Evolutionary conservation across 2,113 vertebrate species (phyloP).

Genomic region (Cyphomyrus discorhynchus): DNA sequence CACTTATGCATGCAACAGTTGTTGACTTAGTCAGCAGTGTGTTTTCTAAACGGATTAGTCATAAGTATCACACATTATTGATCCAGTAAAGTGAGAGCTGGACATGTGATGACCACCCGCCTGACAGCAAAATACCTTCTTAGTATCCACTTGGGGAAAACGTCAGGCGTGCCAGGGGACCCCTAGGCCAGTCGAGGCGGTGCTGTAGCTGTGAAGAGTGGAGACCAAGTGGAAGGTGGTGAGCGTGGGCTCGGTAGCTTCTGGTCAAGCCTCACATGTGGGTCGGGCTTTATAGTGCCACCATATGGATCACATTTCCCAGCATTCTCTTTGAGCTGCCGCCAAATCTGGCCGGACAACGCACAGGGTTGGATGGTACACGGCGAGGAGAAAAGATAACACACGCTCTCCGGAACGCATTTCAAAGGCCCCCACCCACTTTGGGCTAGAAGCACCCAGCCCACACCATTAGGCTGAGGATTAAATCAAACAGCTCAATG

Average conservation of each 20-base stretch:
- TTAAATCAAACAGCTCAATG: slow-evolving; percentile 57
- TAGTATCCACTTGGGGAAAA: slow-evolving; percentile 22
- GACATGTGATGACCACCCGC: not conserved
- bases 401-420: slow-evolving; percentile 52
- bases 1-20: not conserved
- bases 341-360: slow-evolving; percentile 55
- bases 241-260: slow-evolving; percentile 41
- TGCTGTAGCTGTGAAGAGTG: slow-evolving; percentile 35
- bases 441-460: slow-evolving; percentile 30
- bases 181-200: slow-evolving; percentile 29
- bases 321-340: slow-evolving; percentile 50
- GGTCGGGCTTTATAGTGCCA: slow-evolving; percentile 53
- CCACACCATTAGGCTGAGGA: slow-evolving; percentile 34
- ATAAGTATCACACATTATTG: not conserved
- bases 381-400: slow-evolving; percentile 62
- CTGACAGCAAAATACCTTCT: slow-evolving; percentile 27
- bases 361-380: slow-evolving; percentile 44
- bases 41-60: not conserved
- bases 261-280: slow-evolving; percentile 47
- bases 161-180: slow-evolving; percentile 9
- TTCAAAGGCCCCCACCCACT: slow-evolving; percentile 49
- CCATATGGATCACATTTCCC: slow-evolving; percentile 54
- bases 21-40: not conserved
- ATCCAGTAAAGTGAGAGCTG: not conserved
- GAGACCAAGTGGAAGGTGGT: slow-evolving; percentile 30